Evolutionary conservation across 2,113 vertebrate species (phyloP).

Genomic region (Cichladusa arquata): DNA sequence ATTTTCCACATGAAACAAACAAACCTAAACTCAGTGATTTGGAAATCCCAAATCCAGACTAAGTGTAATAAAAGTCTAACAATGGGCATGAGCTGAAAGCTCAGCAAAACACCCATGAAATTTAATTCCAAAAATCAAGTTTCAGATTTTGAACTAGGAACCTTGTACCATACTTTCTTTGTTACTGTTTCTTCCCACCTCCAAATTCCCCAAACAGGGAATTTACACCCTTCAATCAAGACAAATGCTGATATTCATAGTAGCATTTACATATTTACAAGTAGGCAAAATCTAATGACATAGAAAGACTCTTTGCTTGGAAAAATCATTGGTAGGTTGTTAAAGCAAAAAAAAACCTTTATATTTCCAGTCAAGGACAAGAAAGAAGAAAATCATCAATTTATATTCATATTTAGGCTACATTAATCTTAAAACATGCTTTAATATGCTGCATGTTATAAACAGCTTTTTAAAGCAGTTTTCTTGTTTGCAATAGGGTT

Average conservation of each 20-base stretch:
- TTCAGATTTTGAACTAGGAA: not conserved
- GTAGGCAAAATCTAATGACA: not conserved
- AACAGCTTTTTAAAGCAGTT: not conserved
- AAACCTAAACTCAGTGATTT: not conserved
- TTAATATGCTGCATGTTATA: not conserved
- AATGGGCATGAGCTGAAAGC: not conserved
- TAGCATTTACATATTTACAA: not conserved
- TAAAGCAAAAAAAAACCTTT: not conserved
- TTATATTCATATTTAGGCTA: not conserved
- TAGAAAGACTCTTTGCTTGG: not conserved
- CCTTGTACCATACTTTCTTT: not conserved
- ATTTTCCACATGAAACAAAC: not conserved
- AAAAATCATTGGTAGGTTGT: not conserved
- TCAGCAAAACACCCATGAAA: rapidly evolving
- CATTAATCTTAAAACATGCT: not conserved
- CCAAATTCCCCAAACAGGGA: not conserved
- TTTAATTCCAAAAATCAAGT: not conserved
- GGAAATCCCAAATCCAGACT: not conserved
- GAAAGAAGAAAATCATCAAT: not conserved
- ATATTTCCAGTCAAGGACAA: not conserved
- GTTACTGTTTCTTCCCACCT: not conserved
- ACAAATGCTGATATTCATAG: not conserved
- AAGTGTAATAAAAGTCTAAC: not conserved
- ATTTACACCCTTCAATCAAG: not conserved
- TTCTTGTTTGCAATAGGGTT: not conserved